These are phyloP conservation scores for Butorides virescens DNA, from an alignment of 2,113 vertebrate genomes.

Conservation along the genomic window DNA sequence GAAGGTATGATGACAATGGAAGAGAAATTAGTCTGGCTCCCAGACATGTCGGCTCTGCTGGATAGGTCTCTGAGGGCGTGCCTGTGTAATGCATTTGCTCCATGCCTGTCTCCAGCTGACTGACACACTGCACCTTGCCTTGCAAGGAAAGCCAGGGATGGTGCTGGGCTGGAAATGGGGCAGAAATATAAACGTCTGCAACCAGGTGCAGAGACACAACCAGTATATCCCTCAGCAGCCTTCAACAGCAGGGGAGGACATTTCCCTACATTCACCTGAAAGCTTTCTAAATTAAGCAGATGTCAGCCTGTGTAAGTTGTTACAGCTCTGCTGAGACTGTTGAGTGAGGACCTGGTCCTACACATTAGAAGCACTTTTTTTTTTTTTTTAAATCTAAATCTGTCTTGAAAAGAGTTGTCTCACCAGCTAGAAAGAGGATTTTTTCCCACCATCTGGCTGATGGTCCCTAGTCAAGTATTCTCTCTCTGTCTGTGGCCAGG, in stretches of 20 bases:
- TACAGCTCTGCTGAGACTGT: neutral
- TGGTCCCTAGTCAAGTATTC: neutral
- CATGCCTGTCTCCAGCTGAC: neutral
- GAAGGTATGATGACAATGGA: neutral
- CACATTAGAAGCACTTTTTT: rapidly evolving
- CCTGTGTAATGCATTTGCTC: rapidly evolving
- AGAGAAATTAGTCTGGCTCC: neutral
- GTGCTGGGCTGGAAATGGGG: neutral
- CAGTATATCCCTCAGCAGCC: neutral
- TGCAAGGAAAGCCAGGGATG: neutral
- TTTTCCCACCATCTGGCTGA: neutral
- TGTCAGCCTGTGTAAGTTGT: neutral
- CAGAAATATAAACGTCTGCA: neutral
- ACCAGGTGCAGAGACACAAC: neutral
- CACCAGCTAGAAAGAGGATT: neutral
- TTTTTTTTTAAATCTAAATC: neutral
- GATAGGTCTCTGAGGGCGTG: neutral
- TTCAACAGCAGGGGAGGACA: neutral
- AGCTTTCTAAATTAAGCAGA: neutral
- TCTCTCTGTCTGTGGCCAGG: neutral
- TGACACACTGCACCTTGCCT: neutral
- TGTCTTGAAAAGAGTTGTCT: neutral
- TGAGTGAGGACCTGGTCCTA: neutral
- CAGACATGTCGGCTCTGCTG: neutral
- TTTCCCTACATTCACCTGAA: neutral